phyloP scores from a whole-genome alignment of 2,888 invertebrate species.

The Dascillus cervinus region DNA sequence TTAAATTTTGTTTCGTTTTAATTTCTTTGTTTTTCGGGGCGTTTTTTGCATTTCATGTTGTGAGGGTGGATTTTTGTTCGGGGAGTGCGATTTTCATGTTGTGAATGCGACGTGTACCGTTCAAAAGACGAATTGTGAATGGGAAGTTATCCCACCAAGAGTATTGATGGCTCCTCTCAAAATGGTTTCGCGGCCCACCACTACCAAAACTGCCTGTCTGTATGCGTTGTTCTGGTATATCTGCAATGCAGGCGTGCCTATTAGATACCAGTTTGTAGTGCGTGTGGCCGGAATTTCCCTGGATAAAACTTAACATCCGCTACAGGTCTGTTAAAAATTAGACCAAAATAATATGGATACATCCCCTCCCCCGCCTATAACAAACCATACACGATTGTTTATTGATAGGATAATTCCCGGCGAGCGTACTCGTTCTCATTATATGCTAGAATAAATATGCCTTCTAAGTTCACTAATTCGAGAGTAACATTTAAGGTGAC shows the following conservation, averaged over 20 bases:
- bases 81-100: too few species aligned
- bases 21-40: too few species aligned
- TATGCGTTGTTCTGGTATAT: conserved; percentile 44
- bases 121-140: background rate
- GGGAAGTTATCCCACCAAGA: conserved; percentile 10
- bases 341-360: conserved; percentile 24
- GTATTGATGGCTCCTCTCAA: conserved; percentile 39
- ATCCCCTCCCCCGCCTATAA: conserved; percentile 36
- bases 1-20: too few species aligned
- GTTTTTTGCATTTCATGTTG: too few species aligned
- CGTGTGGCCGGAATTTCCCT: conserved; percentile 39
- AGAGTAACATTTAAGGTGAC: conserved; percentile 25
- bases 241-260: conserved; percentile 45
- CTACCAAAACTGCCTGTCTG: conserved; percentile 36
- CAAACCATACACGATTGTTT: conserved; percentile 28
- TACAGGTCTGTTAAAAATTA: conserved; percentile 31
- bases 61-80: too few species aligned
- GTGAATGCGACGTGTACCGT: too few species aligned
- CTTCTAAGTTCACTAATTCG: conserved; percentile 19
- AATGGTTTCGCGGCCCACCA: conserved; percentile 45
- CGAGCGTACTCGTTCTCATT: conserved; percentile 18
- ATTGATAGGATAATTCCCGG: conserved; percentile 29
- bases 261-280: conserved; percentile 37
- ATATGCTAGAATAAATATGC: conserved; percentile 14
- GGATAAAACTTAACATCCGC: conserved; percentile 35